Evolutionary conservation across 1,140 invertebrate species (phyloP).

Genomic region (Bathynomus jamesi): DNA sequence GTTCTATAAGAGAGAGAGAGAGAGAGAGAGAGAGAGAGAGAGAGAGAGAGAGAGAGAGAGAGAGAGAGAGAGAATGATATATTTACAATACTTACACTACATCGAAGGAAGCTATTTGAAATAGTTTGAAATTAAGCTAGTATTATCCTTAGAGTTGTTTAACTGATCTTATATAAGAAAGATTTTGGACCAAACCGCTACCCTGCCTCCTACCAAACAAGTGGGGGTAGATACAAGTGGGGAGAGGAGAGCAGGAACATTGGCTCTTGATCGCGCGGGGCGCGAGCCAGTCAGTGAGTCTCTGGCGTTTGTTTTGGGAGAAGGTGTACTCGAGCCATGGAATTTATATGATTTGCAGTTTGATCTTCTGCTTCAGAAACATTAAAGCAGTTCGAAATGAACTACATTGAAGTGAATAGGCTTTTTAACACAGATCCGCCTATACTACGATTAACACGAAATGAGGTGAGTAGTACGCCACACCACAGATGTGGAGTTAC

Average conservation of each 20-base stretch:
- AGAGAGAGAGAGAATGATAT: neutral
- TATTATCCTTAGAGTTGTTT: neutral
- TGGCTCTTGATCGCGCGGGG: neutral
- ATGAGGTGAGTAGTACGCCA: neutral
- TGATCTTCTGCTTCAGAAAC: neutral
- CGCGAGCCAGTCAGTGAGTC: neutral
- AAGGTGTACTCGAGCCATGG: neutral
- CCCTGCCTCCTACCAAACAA: neutral
- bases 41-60: neutral
- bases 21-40: neutral
- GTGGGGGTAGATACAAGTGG: neutral
- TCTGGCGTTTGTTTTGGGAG: too few species aligned
- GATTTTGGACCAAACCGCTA: neutral
- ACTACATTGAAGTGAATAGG: neutral
- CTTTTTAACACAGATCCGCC: neutral
- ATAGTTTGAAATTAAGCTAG: neutral
- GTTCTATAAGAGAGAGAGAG: neutral
- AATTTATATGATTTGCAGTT: neutral
- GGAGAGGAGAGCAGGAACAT: neutral
- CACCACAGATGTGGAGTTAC: neutral
- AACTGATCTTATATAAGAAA: neutral
- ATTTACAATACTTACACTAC: neutral
- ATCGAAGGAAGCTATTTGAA: neutral
- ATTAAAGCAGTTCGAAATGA: neutral
- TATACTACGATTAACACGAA: neutral